These are phyloP conservation scores for Biston betularia DNA, from an alignment of 2,888 invertebrate genomes.

Conservation along the genomic window DNA sequence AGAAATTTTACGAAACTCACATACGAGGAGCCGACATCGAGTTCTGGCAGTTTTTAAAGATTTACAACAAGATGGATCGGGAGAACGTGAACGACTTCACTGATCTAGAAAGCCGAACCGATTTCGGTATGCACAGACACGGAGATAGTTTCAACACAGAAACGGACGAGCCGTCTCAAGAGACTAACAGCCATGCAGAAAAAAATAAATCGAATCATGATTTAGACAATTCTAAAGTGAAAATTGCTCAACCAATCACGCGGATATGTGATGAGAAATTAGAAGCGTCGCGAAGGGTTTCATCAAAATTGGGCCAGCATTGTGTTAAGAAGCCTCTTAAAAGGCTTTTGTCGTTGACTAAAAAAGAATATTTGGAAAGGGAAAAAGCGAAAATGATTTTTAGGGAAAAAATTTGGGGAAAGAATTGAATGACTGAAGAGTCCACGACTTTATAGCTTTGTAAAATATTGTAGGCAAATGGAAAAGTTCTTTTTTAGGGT, in stretches of 20 bases:
- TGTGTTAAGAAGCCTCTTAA: not conserved
- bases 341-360: slow-evolving; percentile 23
- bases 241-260: too few relatives aligned
- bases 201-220: not conserved
- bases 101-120: slow-evolving; percentile 61
- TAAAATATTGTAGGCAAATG: not conserved
- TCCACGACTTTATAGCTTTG: too few relatives aligned
- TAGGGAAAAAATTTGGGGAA: not conserved
- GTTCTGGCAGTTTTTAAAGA: slow-evolving; percentile 78
- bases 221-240: too few relatives aligned
- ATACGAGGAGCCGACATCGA: slow-evolving; percentile 72
- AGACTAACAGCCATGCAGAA: not conserved
- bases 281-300: not conserved
- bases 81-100: slow-evolving; percentile 69
- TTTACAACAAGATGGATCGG: slow-evolving; percentile 70
- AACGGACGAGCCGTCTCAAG: not conserved
- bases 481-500: too few relatives aligned
- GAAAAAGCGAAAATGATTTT: slow-evolving; percentile 14
- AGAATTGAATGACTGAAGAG: not conserved
- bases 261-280: too few relatives aligned
- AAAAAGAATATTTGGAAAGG: slow-evolving; percentile 13
- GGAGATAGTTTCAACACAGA: not conserved
- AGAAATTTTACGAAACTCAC: slow-evolving; percentile 69
- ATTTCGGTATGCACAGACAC: slow-evolving; percentile 63
- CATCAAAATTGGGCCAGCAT: not conserved